Evolutionary conservation across 2,113 vertebrate species (phyloP), one percentile per base, ranked within the genome.

Genomic region (Microcebus murinus): DNA sequence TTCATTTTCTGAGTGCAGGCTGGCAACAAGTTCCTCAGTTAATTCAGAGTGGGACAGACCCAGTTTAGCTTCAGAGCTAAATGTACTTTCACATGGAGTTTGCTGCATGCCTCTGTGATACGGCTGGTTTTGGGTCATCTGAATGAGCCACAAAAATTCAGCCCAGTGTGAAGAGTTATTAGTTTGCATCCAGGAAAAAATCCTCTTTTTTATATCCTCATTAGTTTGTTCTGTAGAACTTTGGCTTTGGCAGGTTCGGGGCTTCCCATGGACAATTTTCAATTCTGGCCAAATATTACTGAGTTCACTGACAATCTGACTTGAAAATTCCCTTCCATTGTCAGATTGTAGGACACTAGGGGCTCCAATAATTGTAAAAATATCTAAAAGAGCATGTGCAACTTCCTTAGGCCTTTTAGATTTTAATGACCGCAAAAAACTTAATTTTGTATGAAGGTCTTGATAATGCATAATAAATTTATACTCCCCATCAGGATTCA

Each of bases 281-380:
- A 95, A 82, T 87, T 94, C 88, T 84, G 91, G 84, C 73, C 95
- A 97, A 92, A 90, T 87, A 82, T 5, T 76, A 68, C 67, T 76
- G 17, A 96, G 81, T 80, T 95, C 81, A 61, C 31, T 27, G 36
- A 95, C 74, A 57, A 97, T 77, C 59, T 94, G 82, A 21, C 79
- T 91, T 87, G 94, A 88, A 97, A 97, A 96, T 39, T 98, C 92
- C 42, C 89, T 94, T 42, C 96, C 90, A 48, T 21, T 94, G 29
- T 95, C 81, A 73, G 87, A 94, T 1, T 95, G 89, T 55, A 95
- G 71, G 39, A 97, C 57, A 50, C 85, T 94, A 48, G 96, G 95
- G 31, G 81, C 81, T 15, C 86, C 93, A 57, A 67, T 67, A 87
- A 92, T 79, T 48, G 90, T 84, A 92, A 96, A 97, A 82, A 96